phyloP scores from a whole-genome alignment of 2,888 invertebrate species.

The Cephonodes hylas region DNA sequence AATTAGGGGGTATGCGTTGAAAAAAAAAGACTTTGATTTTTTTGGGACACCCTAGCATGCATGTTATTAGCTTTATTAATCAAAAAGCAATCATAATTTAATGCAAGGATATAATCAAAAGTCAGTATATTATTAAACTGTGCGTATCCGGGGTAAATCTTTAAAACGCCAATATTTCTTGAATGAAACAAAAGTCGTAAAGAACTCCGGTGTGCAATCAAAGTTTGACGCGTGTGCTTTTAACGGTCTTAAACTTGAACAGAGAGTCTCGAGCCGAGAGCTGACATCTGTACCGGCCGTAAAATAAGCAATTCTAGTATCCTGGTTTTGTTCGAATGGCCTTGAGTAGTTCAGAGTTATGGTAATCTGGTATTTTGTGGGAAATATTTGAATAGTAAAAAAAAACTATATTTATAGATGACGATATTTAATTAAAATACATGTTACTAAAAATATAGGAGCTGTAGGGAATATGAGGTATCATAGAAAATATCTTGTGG shows the following conservation, averaged over 20 bases:
- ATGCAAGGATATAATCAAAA: too few relatives aligned
- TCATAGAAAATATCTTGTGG: too few relatives aligned
- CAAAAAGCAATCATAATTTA: too few relatives aligned
- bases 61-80: too few relatives aligned
- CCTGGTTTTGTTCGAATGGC: neutral
- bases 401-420: too few relatives aligned
- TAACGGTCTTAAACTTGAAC: conserved; percentile 25
- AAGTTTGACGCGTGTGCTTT: conserved; percentile 27
- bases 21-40: too few relatives aligned
- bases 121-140: neutral
- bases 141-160: neutral
- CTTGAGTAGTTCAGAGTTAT: neutral
- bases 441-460: neutral
- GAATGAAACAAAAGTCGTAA: conserved; percentile 20
- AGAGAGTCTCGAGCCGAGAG: conserved; percentile 5
- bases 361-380: too few relatives aligned
- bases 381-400: too few relatives aligned
- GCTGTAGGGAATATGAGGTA: neutral
- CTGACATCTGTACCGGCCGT: conserved; percentile 34
- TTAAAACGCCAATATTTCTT: conserved; percentile 4
- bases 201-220: conserved; percentile 25
- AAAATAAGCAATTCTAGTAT: conserved; percentile 25
- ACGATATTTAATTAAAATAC: too few relatives aligned
- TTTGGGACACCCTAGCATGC: too few relatives aligned
- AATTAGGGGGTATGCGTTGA: too few relatives aligned